These are phyloP conservation scores for Lagocephalus sceleratus DNA, from an alignment of 2,797 vertebrate genomes.

Conservation along the genomic window DNA sequence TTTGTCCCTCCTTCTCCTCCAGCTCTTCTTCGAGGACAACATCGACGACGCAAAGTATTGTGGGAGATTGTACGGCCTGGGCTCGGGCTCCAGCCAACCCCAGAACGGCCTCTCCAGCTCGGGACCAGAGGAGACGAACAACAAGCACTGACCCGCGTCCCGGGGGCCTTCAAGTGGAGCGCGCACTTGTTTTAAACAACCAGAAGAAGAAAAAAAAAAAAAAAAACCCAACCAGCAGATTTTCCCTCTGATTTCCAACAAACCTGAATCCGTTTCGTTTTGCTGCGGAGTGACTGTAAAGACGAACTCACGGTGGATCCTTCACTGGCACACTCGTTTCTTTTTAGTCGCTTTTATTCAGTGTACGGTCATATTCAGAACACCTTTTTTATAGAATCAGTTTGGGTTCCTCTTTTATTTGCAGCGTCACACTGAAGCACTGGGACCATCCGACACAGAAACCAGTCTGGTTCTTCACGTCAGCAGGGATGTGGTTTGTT, in stretches of 20 bases:
- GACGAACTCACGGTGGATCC: constrained; percentile 25
- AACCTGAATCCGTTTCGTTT: constrained; percentile 14
- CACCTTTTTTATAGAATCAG: constrained; percentile 41
- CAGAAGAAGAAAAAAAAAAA: too few species aligned
- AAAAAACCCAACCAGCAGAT: constrained; percentile 59
- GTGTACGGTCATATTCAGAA: constrained; percentile 43
- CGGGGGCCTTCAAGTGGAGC: constrained; percentile 41
- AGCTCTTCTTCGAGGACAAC: constrained; percentile 99
- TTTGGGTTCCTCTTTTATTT: constrained; percentile 46
- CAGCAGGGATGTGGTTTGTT: constrained; percentile 61
- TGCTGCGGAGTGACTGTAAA: constrained; percentile 29
- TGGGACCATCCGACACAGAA: constrained; percentile 68
- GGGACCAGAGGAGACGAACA: constrained; percentile 81
- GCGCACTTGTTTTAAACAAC: constrained; percentile 69
- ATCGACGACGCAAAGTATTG: constrained; percentile 99
- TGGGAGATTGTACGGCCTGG: constrained; percentile 93
- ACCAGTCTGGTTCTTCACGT: constrained; percentile 33
- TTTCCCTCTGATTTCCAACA: constrained; percentile 10
- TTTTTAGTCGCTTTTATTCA: constrained; percentile 61
- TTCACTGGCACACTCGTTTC: constrained; percentile 23
- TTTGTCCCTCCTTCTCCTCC: constrained; percentile 2
- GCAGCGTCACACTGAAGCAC: constrained; percentile 45
- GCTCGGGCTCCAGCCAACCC: constrained; percentile 90
- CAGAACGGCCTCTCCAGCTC: constrained; percentile 86
- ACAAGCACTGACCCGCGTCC: constrained; percentile 80